Evolutionary conservation across 1,140 invertebrate species (phyloP), one percentile per base, ranked within the genome.

Genomic region (Rhagoletis pomonella): DNA sequence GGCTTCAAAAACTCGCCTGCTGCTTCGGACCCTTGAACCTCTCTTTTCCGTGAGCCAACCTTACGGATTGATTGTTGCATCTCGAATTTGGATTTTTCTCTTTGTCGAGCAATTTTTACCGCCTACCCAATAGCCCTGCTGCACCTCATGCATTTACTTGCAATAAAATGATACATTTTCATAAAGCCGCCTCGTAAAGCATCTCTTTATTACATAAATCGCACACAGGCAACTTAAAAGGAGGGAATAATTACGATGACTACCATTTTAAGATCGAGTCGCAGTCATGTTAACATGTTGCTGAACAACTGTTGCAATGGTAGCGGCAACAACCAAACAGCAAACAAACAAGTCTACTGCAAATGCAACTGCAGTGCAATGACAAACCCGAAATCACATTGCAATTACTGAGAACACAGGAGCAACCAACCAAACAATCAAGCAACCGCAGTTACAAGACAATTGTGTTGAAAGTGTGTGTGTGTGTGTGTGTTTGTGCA

Each of bases 211-310:
- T 29, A 29, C 29, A 29, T 29, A 29, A 29, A 29, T 29, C 29
- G 29, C 29, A 29, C 29, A 29, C 29, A 29, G 29, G 29, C 29
- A 73, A 47, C 17, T 10, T 0, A 58, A 55, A 81, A 81, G 10
- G 39, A 44, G 42, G 10, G 17, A 81, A 55, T 81, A 81, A 55
- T 81, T 55, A 29, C 2, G 9, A 12, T 3, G 50, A 81, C 47
- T 47, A n/a, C 29, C 29, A 29, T 81, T 81, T 73, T 29, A 17
- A 73, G 42, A 47, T 14, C 69, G 47, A n/a, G 17, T 81, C 50
- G 39, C 47, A 81, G 47, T 58, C n/a, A 55, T 81, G 47, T 81
- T 81, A 81, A 81, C 73, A 81, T 55, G 47, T 29, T 81, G 47
- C 73, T 50, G 2, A 81, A 58, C 73, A 81, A 55, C 73, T 81